These are phyloP conservation scores for Lordiphosa mommai DNA, from an alignment of 1,140 invertebrate species.

Conservation along the genomic window DNA sequence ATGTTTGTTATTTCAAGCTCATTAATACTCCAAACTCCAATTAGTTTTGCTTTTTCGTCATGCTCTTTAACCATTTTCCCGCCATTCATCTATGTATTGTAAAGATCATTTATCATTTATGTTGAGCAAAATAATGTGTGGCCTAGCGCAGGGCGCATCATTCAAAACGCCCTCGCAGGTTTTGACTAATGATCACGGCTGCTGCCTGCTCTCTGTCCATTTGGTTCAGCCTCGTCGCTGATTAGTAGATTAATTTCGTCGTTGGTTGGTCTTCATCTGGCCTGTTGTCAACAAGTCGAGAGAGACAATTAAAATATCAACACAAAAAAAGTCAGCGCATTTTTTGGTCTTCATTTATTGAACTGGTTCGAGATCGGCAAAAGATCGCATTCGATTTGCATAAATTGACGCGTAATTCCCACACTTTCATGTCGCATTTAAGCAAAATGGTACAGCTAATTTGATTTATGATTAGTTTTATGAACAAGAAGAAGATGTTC, in stretches of 20 bases:
- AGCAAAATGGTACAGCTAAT: slow-evolving; percentile 66
- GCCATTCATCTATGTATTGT: too few relatives aligned
- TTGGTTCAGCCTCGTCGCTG: slow-evolving; percentile 61
- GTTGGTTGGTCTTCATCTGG: slow-evolving; percentile 15
- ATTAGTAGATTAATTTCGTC: slow-evolving; percentile 61
- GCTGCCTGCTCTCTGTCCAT: slow-evolving; percentile 13
- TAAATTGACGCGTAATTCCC: slow-evolving; percentile 70
- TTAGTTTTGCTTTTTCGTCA: slow-evolving; percentile 24
- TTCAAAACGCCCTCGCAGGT: slow-evolving; percentile 44
- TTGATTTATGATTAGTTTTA: slow-evolving; percentile 67
- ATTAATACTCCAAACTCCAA: slow-evolving; percentile 3
- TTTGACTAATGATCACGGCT: slow-evolving; percentile 55
- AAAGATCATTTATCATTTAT: slow-evolving; percentile 40
- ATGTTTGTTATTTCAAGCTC: neutral
- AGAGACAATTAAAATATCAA: slow-evolving; percentile 70
- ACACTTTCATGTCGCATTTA: slow-evolving; percentile 71
- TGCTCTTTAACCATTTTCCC: slow-evolving; percentile 23
- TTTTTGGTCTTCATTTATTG: slow-evolving; percentile 22
- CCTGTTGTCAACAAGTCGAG: slow-evolving; percentile 59
- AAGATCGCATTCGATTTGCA: slow-evolving; percentile 42
- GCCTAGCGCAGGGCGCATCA: slow-evolving; percentile 15
- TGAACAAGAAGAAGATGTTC: slow-evolving; percentile 55
- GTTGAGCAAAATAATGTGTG: neutral
- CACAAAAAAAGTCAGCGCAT: slow-evolving; percentile 7
- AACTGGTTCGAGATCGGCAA: slow-evolving; percentile 11